phyloP scores from a whole-genome alignment of 2,797 vertebrate genomes.

The Acestrorhynchus altus region DNA sequence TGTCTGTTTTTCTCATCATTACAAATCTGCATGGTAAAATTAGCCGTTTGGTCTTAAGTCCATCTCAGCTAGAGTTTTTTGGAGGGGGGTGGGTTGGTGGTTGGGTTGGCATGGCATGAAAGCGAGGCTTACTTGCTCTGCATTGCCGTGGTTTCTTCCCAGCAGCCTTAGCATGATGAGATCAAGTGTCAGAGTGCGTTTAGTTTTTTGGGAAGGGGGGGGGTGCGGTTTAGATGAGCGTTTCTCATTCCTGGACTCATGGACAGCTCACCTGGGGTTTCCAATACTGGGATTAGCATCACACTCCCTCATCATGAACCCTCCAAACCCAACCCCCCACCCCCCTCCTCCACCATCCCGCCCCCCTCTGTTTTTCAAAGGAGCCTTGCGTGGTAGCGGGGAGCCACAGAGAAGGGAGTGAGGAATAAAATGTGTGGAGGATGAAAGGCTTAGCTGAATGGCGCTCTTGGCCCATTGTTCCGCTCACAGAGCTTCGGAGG shows the following conservation, averaged over 20 bases:
- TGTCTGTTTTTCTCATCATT: conserved; percentile 72
- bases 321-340: conserved; percentile 57
- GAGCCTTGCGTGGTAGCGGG: conserved; percentile 67
- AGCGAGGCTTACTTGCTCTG: conserved; percentile 76
- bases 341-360: conserved; percentile 11
- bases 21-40: conserved; percentile 55
- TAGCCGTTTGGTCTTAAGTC: conserved; percentile 80
- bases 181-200: conserved; percentile 87
- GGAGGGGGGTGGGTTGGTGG: neutral
- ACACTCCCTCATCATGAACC: conserved; percentile 55
- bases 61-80: conserved; percentile 82
- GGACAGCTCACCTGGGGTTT: conserved; percentile 82
- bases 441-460: conserved; percentile 95
- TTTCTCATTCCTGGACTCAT: conserved; percentile 84
- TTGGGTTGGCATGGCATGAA: conserved; percentile 81
- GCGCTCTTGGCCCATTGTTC: conserved; percentile 97
- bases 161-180: conserved; percentile 82
- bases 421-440: conserved; percentile 91
- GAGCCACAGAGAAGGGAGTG: conserved; percentile 83
- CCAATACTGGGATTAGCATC: conserved; percentile 77
- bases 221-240: neutral
- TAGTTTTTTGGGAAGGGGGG: conserved; percentile 66
- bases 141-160: conserved; percentile 84
- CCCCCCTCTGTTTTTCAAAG: conserved; percentile 46
- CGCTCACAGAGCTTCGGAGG: conserved; percentile 64